Conservation (phyloP, 1,140 invertebrate species). For the Lepidurus packardi region DNA sequence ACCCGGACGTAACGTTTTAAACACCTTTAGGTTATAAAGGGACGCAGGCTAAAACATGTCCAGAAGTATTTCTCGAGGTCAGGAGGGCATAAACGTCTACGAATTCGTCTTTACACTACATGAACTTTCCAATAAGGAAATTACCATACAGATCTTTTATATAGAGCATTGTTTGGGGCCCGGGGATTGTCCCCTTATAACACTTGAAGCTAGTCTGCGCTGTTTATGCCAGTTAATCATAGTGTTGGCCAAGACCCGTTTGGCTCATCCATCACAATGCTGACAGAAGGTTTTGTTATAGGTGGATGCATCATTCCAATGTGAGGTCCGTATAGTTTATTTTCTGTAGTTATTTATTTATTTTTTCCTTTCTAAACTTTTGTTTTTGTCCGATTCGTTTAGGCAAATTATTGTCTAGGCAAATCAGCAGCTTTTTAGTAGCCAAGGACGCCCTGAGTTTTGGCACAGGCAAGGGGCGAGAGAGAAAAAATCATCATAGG, state of each 20-base stretch:
- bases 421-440: not conserved
- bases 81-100: not conserved
- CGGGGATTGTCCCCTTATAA: not conserved
- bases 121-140: not conserved
- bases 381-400: slow-evolving; percentile 4
- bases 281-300: not conserved
- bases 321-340: too few species aligned
- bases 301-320: not conserved
- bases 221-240: not conserved
- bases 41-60: not conserved
- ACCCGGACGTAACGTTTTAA: not conserved
- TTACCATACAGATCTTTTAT: not conserved
- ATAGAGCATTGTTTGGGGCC: not conserved
- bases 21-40: not conserved
- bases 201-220: not conserved
- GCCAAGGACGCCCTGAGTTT: not conserved
- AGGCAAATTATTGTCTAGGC: too few species aligned
- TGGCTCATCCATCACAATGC: not conserved
- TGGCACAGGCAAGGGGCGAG: not conserved
- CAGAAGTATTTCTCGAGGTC: not conserved
- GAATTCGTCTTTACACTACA: too few species aligned
- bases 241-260: not conserved
- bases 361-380: not conserved
- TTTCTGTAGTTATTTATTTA: not conserved
- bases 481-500: not conserved